Base-by-base conservation (phyloP, 1,140 invertebrate species). In the Colletes latitarsis region DNA sequence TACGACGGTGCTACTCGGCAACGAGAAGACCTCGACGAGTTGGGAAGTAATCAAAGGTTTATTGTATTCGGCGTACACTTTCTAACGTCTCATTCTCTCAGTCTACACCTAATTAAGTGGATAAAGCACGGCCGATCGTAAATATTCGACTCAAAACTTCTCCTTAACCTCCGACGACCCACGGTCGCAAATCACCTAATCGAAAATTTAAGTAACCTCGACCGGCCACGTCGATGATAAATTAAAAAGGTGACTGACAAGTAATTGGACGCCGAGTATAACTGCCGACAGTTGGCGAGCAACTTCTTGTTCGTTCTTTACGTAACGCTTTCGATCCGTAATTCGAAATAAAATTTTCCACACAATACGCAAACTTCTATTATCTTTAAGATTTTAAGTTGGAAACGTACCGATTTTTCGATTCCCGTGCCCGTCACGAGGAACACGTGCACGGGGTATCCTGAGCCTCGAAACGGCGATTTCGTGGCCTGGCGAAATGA, bases 71-170 rank as follows among this genome's bases (percentile, higher is more conserved):
- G 3, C 62, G 43, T 60, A 69, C 70, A 12, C 82, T 77, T 77
- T 83, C 73, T 73, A 81, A 81, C 62, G 41, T 43, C 39, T 70
- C 62, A 55, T 71, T 71, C 58, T 15, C 58, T 21, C 49, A 39
- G 71, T 43, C 64, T 57, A 46, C 52, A 30, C 62, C 69, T 84
- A 85, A 85, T 85, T 84, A 68, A 60, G 52, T 57, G 57, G 19
- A 63, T 2, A 52, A 39, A 58, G 19, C n/a, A 60, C 57, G 52
- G 49, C 14, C 43, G 53, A 52, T 58, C 83, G 57, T 79, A 53
- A 67, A 73, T 64, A 81, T 69, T 74, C 55, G 15, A 52, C 66
- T 30, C 60, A 85, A 85, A 86, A 72, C 80, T 85, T 85, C 80
- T 68, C 71, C 52, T 75, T 52, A 86, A 77, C 84, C 84, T 75